phyloP scores from a whole-genome alignment of 2,113 vertebrate genomes.

The Pseudorasbora parva region DNA sequence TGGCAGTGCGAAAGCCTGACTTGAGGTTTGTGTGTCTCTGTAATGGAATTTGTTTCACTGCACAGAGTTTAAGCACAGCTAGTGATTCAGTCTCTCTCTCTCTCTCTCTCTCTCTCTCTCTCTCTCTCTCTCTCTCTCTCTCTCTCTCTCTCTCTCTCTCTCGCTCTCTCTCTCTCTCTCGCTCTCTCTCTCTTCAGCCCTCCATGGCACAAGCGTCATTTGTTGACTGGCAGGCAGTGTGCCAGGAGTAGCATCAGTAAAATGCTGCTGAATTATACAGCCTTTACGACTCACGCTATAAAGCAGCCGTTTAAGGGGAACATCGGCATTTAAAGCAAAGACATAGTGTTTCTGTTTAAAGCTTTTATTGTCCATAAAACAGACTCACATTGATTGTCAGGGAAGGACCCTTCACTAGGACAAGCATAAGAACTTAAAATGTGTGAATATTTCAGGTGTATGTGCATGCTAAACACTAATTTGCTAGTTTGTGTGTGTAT shows the following conservation, averaged over 20 bases:
- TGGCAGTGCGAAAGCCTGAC: not conserved
- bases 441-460: not conserved
- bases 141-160: too few species aligned
- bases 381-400: conserved; percentile 27
- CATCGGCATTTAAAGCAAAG: conserved; percentile 27
- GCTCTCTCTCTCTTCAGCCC: conserved; percentile 16
- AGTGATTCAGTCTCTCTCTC: conserved; percentile 30
- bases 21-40: conserved; percentile 23
- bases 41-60: conserved; percentile 35
- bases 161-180: too few species aligned
- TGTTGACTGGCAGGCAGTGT: conserved; percentile 43
- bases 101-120: too few species aligned
- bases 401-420: not conserved
- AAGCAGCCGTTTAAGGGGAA: conserved; percentile 16
- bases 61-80: conserved; percentile 36
- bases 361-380: conserved; percentile 38
- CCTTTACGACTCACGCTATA: conserved; percentile 24
- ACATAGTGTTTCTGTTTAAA: conserved; percentile 42
- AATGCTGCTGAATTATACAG: conserved; percentile 43
- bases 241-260: conserved; percentile 53
- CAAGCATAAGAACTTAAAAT: not conserved
- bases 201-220: conserved; percentile 50
- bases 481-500: not conserved
- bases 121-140: too few species aligned
- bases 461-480: not conserved